Conservation (phyloP, 2,888 invertebrate genomes). For the Hydroisotoma schaefferi region DNA sequence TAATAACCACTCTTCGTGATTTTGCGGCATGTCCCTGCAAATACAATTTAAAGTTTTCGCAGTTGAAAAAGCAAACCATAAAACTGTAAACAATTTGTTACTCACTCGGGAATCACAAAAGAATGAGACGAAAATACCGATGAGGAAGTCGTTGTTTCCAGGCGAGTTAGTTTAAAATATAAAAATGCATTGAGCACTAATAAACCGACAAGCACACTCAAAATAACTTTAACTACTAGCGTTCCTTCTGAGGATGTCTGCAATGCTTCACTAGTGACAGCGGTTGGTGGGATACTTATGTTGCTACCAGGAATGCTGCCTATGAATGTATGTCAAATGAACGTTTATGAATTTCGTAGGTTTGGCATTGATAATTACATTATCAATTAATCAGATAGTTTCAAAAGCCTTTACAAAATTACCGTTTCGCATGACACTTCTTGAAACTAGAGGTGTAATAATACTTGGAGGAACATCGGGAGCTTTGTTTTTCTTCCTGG, state of each 20-base stretch:
- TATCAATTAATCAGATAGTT: background rate
- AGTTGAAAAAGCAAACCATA: conserved; percentile 14
- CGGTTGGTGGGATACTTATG: conserved; percentile 2
- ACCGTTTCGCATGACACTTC: conserved; percentile 12
- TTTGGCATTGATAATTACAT: background rate
- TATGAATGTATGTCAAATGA: background rate
- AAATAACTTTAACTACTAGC: conserved; percentile 51
- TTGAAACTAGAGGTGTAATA: conserved; percentile 7
- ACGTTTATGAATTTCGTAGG: too few species aligned
- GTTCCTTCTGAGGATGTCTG: conserved; percentile 36
- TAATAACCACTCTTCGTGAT: conserved; percentile 76
- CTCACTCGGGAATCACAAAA: conserved; percentile 21
- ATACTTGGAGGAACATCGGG: conserved; percentile 31
- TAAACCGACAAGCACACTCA: conserved; percentile 63
- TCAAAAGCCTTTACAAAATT: too few species aligned
- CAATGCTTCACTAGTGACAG: conserved; percentile 12
- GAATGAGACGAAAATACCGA: conserved; percentile 49
- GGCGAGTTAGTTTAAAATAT: conserved; percentile 66
- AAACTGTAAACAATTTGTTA: conserved; percentile 5
- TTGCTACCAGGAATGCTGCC: background rate
- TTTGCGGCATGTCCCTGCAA: conserved; percentile 65
- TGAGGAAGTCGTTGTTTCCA: conserved; percentile 65
- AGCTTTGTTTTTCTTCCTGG: conserved; percentile 34
- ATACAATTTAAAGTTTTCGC: conserved; percentile 13
- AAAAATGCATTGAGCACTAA: conserved; percentile 71